A percentile compares a stretch with the other conserved stretches of the same genome.
Evolutionary conservation across 2,797 vertebrate species (phyloP).

Genomic region (Acanthurus leucopareius): DNA sequence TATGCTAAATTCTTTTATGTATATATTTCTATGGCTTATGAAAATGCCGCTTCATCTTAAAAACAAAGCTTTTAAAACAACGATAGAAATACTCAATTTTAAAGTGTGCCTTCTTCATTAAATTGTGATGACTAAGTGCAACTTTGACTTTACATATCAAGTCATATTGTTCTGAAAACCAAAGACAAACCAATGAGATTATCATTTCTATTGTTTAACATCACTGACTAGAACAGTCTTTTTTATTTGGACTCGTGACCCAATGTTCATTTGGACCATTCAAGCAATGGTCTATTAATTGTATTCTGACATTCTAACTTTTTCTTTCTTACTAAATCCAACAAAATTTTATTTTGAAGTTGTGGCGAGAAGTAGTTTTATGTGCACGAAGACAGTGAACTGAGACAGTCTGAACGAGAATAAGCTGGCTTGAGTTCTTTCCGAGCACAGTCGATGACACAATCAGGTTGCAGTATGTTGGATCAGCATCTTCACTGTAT

Average conservation of each 20-base stretch:
- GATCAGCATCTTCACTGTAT: conserved; percentile 81
- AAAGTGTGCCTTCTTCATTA: conserved; percentile 68
- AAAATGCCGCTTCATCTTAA: conserved; percentile 35
- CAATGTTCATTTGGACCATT: neutral
- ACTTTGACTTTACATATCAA: conserved; percentile 26
- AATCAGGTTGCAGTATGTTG: conserved; percentile 53
- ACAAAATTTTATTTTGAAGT: neutral
- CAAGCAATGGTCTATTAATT: neutral
- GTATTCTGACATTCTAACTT: neutral
- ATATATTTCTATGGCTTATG: conserved; percentile 8
- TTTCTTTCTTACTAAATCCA: neutral
- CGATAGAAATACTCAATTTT: conserved; percentile 18
- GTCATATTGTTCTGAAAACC: conserved; percentile 21
- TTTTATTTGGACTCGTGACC: conserved; percentile 24
- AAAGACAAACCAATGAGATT: conserved; percentile 16
- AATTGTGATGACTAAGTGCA: conserved; percentile 27
- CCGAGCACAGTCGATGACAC: conserved; percentile 10
- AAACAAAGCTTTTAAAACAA: conserved; percentile 39
- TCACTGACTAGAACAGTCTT: neutral
- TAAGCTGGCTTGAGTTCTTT: conserved; percentile 18
- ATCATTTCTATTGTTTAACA: neutral
- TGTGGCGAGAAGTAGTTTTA: neutral
- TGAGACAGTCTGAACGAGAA: neutral
- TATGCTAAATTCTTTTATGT: neutral
- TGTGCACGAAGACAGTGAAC: conserved; percentile 19